Conservation (phyloP, 2,888 invertebrate species). For the Nymphalis polychloros region DNA sequence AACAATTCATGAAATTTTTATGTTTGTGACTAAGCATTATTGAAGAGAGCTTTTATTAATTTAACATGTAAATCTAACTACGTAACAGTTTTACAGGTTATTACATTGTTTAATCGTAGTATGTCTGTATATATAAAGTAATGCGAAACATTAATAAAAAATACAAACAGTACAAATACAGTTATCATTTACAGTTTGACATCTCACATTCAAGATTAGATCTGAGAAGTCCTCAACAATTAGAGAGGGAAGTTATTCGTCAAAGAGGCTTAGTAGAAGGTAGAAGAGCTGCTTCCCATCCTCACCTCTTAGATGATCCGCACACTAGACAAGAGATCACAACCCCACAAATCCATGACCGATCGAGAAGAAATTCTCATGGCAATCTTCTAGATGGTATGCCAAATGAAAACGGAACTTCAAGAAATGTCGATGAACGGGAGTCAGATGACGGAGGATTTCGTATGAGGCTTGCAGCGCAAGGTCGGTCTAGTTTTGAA, state of each 20-base stretch:
- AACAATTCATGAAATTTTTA: slow-evolving; percentile 15
- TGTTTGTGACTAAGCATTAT: slow-evolving; percentile 22
- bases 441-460: slow-evolving; percentile 85
- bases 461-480: slow-evolving; percentile 68
- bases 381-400: slow-evolving; percentile 81
- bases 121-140: too few species aligned
- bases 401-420: slow-evolving; percentile 55
- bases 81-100: neutral
- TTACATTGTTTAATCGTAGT: neutral
- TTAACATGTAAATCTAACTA: neutral
- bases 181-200: slow-evolving; percentile 65
- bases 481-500: slow-evolving; percentile 68
- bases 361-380: slow-evolving; percentile 81
- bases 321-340: slow-evolving; percentile 64
- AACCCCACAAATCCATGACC: slow-evolving; percentile 65
- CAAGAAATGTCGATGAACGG: slow-evolving; percentile 69
- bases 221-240: slow-evolving; percentile 83
- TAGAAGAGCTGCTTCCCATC: slow-evolving; percentile 84
- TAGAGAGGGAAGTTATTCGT: slow-evolving; percentile 82
- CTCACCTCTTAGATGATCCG: slow-evolving; percentile 82
- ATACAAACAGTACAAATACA: neutral
- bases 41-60: slow-evolving; percentile 10
- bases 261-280: slow-evolving; percentile 81
- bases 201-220: slow-evolving; percentile 74
- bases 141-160: neutral